Base-by-base conservation (phyloP, 2,888 invertebrate genomes). In the Agrenia bidenticulata region DNA sequence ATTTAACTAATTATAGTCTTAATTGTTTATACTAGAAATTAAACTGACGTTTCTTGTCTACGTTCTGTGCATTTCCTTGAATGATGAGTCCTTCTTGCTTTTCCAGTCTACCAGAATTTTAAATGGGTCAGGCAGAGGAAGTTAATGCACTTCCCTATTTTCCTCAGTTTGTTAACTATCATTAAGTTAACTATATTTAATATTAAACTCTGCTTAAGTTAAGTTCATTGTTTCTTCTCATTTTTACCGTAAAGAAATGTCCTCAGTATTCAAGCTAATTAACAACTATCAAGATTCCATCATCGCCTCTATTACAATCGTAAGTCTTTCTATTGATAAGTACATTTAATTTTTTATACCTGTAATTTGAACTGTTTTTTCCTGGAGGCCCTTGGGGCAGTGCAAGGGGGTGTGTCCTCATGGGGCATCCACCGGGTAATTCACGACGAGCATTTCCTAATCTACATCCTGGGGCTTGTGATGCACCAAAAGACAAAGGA, bases 391-490 rank as follows among this genome's bases (percentile, higher is more conserved):
- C 26, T 66, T 4, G 67, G 60, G 15, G 51, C 63, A 17, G 13
- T 56, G 15, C 62, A 67, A 56, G 56, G 56, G 19, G 57, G 45
- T 23, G 17, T 63, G 56, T 63, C 59, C 19, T 49, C 67, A 1
- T 67, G 62, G 63, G 51, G 56, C 1, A 42, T 67, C 37, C 42
- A 56, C 39, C 63, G 62, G 41, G 24, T 67, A 1, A 45, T 63
- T n/a, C 23, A 62, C 19, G 63, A 67, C 58, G 67, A 63, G 37
- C 50, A 60, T 37, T 53, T 67, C 19, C 60, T 63, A 2, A 41
- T 61, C 4, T 67, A 63, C 26, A 55, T 67, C 7, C 15, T 41
- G 0, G 67, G 67, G 9, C 59, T 55, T n/a, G 11, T 27, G 2
- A 53, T 67, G 60, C 45, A 55, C 17, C 58, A 63, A 2, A 60